Evolutionary conservation across 2,797 vertebrate species (phyloP).

Genomic region (Bovichtus diacanthus): DNA sequence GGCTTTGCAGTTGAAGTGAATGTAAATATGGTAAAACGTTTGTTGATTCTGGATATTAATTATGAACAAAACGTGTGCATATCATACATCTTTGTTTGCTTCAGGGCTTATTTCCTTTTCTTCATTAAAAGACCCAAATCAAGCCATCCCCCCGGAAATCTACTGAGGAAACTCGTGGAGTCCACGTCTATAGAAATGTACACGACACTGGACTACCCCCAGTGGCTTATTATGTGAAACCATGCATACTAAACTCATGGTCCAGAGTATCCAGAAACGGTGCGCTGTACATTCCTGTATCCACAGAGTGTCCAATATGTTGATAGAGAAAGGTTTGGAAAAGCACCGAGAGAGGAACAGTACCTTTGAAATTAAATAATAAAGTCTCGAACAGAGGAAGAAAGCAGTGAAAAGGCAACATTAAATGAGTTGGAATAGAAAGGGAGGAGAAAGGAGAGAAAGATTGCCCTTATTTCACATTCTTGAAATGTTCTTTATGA

Average conservation of each 20-base stretch:
- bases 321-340: background rate
- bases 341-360: background rate
- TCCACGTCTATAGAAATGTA: background rate
- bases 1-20: background rate
- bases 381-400: background rate
- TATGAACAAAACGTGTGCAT: background rate
- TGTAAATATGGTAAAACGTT: background rate
- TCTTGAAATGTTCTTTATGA: slow-evolving; percentile 39
- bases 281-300: background rate
- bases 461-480: slow-evolving; percentile 1
- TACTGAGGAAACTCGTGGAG: slow-evolving; percentile 19
- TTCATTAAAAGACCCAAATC: too few relatives aligned
- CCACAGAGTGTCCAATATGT: background rate
- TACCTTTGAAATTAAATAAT: background rate
- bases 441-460: background rate
- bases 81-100: slow-evolving; percentile 1
- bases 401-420: background rate
- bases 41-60: background rate
- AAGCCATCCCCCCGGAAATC: background rate
- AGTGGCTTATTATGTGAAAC: background rate
- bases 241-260: background rate
- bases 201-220: background rate
- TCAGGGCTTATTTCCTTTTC: background rate
- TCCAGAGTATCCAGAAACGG: background rate
- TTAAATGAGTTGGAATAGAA: background rate